Conservation (phyloP, 2,888 invertebrate genomes). For the Spialia ferax region DNA sequence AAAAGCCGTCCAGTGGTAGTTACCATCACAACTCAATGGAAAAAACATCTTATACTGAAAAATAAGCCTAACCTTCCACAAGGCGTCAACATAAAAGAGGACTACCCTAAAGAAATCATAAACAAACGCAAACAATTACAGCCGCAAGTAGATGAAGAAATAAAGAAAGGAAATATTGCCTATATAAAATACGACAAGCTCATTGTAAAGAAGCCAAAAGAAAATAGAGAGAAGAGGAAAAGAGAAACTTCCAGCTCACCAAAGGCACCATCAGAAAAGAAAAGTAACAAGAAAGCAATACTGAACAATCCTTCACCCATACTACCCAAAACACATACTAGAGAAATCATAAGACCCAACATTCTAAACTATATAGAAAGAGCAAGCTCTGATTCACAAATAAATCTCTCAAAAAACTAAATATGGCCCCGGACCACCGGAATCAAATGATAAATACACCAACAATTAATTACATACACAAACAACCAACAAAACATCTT, state of each 20-base stretch:
- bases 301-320: neutral
- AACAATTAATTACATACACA: neutral
- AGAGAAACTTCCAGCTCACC: no score
- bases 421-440: slow-evolving; percentile 24
- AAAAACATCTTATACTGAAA: slow-evolving; percentile 4
- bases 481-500: neutral
- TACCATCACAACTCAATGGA: neutral
- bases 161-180: neutral
- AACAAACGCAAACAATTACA: slow-evolving; percentile 3
- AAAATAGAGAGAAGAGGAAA: no score
- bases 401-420: slow-evolving; percentile 39
- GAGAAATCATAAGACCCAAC: slow-evolving; percentile 33
- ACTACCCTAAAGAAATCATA: neutral
- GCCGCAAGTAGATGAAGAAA: slow-evolving; percentile 5
- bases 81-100: neutral
- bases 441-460: slow-evolving; percentile 29
- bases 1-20: slow-evolving; percentile 11
- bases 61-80: neutral
- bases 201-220: neutral
- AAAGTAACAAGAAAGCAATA: no score
- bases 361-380: slow-evolving; percentile 34
- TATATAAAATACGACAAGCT: slow-evolving; percentile 14
- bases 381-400: slow-evolving; percentile 35
- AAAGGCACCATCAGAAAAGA: no score
- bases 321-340: slow-evolving; percentile 27